Percentiles rank a stretch among this genome's conserved stretches.
Conservation (phyloP, 2,888 invertebrate genomes). For the Cheilosia grossa region DNA sequence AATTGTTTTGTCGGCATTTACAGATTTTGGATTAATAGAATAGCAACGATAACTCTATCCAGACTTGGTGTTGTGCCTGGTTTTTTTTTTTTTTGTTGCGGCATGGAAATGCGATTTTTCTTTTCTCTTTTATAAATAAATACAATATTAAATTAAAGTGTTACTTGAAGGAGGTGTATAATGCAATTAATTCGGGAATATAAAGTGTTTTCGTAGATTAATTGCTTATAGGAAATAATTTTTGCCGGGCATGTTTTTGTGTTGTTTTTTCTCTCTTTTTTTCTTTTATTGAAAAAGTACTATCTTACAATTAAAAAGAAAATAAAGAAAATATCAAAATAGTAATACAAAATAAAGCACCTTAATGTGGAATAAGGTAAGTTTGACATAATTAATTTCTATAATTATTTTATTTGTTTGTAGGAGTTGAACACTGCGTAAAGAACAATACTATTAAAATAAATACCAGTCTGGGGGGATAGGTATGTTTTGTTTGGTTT, state of each 20-base stretch:
- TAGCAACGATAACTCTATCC: background rate
- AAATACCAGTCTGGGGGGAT: too few relatives aligned
- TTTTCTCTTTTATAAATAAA: slow-evolving; percentile 9
- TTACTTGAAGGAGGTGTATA: slow-evolving; percentile 27
- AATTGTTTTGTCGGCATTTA: slow-evolving; percentile 26
- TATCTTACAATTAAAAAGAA: slow-evolving; percentile 7
- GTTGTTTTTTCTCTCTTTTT: background rate
- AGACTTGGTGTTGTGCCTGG: background rate
- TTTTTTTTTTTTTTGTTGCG: background rate
- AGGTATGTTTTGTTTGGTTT: too few relatives aligned
- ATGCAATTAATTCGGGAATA: slow-evolving; percentile 11
- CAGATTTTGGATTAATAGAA: background rate
- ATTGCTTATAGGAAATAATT: background rate
- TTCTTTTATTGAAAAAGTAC: background rate
- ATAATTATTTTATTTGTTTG: background rate
- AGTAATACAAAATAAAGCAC: background rate
- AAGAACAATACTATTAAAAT: too few relatives aligned
- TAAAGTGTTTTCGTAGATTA: background rate
- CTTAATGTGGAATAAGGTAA: slow-evolving; percentile 4
- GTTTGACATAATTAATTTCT: background rate
- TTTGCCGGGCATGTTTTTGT: background rate
- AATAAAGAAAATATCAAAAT: background rate
- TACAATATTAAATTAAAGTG: slow-evolving; percentile 7
- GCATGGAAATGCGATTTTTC: background rate
- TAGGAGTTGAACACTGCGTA: background rate